Conservation (phyloP, 1,140 invertebrate species). For the Musca domestica region DNA sequence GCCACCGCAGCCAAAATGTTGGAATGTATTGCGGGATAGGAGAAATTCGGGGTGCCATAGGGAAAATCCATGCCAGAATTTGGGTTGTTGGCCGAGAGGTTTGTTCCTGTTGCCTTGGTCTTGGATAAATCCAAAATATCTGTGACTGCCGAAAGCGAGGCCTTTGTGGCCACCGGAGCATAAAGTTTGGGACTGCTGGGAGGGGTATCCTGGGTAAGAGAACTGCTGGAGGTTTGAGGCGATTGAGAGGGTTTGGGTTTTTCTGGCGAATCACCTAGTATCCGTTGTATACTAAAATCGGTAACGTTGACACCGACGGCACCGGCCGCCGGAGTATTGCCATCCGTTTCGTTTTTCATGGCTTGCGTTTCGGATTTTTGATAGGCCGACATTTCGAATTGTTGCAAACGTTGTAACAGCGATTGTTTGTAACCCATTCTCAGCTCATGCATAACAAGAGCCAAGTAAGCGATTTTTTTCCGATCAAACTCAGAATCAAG, state of each 20-base stretch:
- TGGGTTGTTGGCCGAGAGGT: neutral
- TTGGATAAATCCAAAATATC: slow-evolving; percentile 49
- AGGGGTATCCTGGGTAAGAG: neutral
- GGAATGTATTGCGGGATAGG: slow-evolving; percentile 17
- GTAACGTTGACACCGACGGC: slow-evolving; percentile 32
- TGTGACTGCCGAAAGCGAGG: neutral
- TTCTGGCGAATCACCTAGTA: slow-evolving; percentile 36
- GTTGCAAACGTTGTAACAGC: slow-evolving; percentile 42
- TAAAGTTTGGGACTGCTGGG: slow-evolving; percentile 12
- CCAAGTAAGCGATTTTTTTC: neutral
- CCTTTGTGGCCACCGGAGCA: neutral
- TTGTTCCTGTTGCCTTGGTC: slow-evolving; percentile 20
- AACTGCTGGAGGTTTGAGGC: neutral
- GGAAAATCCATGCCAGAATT: neutral
- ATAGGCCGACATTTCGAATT: slow-evolving; percentile 34
- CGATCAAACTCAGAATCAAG: neutral
- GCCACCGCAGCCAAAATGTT: slow-evolving; percentile 37
- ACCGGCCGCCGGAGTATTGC: neutral
- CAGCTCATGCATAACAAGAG: slow-evolving; percentile 23
- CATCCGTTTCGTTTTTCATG: neutral
- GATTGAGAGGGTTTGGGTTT: neutral
- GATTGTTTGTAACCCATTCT: slow-evolving; percentile 51
- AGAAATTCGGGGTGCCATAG: slow-evolving; percentile 3
- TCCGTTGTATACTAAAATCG: slow-evolving; percentile 50
- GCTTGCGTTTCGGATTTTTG: slow-evolving; percentile 4